phyloP scores from a whole-genome alignment of 2,113 vertebrate genomes.

The Eclectus roratus region DNA sequence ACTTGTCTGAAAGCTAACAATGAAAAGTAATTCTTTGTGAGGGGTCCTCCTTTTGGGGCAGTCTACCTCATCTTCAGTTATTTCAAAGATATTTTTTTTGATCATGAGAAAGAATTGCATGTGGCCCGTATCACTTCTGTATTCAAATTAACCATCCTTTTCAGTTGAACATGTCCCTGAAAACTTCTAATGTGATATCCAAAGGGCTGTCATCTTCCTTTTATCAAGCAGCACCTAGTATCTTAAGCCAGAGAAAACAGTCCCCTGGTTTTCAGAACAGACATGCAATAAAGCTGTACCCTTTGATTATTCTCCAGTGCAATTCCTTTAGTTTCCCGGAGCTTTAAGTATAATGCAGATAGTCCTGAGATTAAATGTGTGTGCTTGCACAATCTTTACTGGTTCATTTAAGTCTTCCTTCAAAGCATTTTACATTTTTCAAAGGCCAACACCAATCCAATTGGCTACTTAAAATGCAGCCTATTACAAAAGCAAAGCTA shows the following conservation, averaged over 20 bases:
- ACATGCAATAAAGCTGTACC: constrained; percentile 14
- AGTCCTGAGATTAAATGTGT: constrained; percentile 44
- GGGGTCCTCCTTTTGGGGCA: not conserved
- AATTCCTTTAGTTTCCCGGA: constrained; percentile 34
- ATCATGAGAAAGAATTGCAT: not conserved
- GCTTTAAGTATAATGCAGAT: constrained; percentile 32
- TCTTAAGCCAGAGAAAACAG: not conserved
- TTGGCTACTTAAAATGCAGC: constrained; percentile 57
- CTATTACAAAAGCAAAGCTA: constrained; percentile 58
- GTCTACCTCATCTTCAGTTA: not conserved
- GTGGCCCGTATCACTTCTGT: not conserved
- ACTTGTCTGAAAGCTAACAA: not conserved
- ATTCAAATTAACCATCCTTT: not conserved
- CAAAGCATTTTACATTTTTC: constrained; percentile 59
- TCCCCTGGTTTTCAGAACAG: not conserved
- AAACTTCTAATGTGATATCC: not conserved
- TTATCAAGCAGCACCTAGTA: not conserved
- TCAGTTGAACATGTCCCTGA: not conserved
- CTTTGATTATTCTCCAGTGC: constrained; percentile 46
- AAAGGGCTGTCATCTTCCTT: not conserved
- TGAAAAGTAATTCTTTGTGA: not conserved
- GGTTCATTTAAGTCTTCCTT: constrained; percentile 60
- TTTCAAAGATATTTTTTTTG: not conserved
- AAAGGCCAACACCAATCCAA: constrained; percentile 53
- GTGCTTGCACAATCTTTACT: constrained; percentile 32